Conservation (phyloP, 2,888 invertebrate species). For the Lepidochrysops patricia region DNA sequence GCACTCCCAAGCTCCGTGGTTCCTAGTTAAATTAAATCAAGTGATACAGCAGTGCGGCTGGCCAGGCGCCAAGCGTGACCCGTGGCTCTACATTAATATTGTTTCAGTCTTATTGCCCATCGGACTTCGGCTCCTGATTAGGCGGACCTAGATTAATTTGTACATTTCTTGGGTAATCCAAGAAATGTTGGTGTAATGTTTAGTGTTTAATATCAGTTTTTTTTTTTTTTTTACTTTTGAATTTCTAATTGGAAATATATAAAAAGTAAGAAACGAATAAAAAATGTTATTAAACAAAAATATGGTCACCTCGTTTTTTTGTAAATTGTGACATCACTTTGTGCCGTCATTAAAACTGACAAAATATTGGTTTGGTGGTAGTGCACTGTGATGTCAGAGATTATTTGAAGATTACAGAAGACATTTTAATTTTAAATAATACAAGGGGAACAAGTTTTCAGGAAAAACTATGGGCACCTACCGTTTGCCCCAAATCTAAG, state of each 20-base stretch:
- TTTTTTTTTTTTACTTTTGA: too few relatives aligned
- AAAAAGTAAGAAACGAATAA: too few relatives aligned
- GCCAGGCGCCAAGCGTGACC: constrained; percentile 32
- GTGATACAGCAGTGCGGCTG: constrained; percentile 35
- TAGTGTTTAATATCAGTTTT: too few relatives aligned
- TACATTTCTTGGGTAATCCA: neutral
- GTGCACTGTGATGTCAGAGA: too few relatives aligned
- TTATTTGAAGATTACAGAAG: too few relatives aligned
- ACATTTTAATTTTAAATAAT: neutral
- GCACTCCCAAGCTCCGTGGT: constrained; percentile 17
- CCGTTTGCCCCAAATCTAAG: constrained; percentile 3
- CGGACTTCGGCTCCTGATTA: constrained; percentile 11
- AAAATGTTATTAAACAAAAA: too few relatives aligned
- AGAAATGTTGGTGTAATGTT: neutral
- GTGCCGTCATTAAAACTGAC: too few relatives aligned
- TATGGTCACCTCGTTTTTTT: too few relatives aligned
- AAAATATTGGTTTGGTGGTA: too few relatives aligned
- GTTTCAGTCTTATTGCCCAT: constrained; percentile 25
- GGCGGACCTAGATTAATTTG: neutral
- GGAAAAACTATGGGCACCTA: neutral
- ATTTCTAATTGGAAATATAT: too few relatives aligned
- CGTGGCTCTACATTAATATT: constrained; percentile 33
- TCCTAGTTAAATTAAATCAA: constrained; percentile 34
- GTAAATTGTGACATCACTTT: too few relatives aligned
- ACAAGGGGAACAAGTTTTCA: neutral